These are phyloP conservation scores for Nemurella pictetii DNA, from an alignment of 2,888 invertebrate species.

Conservation along the genomic window DNA sequence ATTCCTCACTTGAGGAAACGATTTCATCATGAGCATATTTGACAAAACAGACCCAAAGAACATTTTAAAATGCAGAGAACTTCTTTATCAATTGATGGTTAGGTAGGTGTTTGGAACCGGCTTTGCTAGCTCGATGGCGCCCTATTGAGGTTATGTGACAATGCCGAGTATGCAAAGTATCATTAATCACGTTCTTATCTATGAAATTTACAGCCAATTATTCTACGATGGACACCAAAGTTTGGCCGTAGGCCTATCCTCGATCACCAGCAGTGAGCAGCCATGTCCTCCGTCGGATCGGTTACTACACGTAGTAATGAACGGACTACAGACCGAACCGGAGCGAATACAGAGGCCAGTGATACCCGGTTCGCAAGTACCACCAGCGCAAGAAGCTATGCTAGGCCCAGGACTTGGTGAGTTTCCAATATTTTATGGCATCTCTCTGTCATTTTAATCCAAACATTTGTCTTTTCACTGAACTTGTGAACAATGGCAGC, in stretches of 20 bases:
- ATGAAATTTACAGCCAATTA: slow-evolving; percentile 74
- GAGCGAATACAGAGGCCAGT: slow-evolving; percentile 59
- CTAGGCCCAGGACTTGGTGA: slow-evolving; percentile 65
- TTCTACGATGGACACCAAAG: slow-evolving; percentile 96
- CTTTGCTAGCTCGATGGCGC: not conserved
- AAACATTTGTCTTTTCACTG: too few relatives aligned
- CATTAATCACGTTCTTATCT: not conserved
- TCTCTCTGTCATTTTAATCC: not conserved
- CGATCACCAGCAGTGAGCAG: slow-evolving; percentile 85
- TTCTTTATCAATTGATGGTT: slow-evolving; percentile 88
- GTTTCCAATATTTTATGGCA: not conserved
- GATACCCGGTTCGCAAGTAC: slow-evolving; percentile 53
- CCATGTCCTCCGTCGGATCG: slow-evolving; percentile 96
- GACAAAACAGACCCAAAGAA: slow-evolving; percentile 57
- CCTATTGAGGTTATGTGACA: slow-evolving; percentile 3
- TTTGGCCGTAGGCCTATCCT: slow-evolving; percentile 83
- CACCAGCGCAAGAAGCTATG: slow-evolving; percentile 63
- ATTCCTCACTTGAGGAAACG: not conserved
- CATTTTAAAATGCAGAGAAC: slow-evolving; percentile 84
- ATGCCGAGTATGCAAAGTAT: not conserved
- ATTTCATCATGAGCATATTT: not conserved
- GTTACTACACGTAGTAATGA: slow-evolving; percentile 80
- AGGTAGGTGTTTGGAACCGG: slow-evolving; percentile 62
- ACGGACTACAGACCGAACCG: slow-evolving; percentile 84
- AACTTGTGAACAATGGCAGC: too few relatives aligned